These are phyloP conservation scores for Excalfactoria chinensis DNA, from an alignment of 2,113 vertebrate genomes.

Conservation along the genomic window DNA sequence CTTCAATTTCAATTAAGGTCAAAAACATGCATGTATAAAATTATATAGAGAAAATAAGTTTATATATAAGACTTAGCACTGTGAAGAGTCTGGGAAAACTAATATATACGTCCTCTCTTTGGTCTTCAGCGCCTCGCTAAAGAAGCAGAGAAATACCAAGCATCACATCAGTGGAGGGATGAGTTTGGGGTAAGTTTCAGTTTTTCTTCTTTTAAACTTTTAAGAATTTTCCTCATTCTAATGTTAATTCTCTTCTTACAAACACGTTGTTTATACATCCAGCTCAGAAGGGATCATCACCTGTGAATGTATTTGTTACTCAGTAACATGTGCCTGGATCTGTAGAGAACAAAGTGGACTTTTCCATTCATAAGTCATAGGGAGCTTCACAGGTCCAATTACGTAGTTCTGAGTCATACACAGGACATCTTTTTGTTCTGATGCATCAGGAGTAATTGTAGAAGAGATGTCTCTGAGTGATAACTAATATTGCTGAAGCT, in stretches of 20 bases:
- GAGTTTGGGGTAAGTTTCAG: slow-evolving; percentile 89
- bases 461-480: neutral
- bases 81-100: neutral
- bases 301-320: neutral
- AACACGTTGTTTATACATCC: neutral
- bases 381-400: neutral
- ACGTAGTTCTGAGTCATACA: neutral
- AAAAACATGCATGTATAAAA: accelerated
- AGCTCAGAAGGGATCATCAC: neutral
- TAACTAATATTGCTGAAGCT: neutral
- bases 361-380: neutral
- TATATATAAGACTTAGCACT: neutral
- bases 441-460: neutral
- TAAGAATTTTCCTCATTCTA: neutral
- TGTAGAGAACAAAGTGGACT: neutral
- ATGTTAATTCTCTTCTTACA: neutral
- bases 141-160: slow-evolving; percentile 92
- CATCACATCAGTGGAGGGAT: slow-evolving; percentile 90
- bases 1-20: neutral
- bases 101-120: slow-evolving; percentile 6
- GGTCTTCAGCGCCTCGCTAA: slow-evolving; percentile 89
- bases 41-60: neutral
- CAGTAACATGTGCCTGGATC: neutral
- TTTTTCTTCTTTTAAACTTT: neutral
- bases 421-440: neutral